Conservation (phyloP, 2,113 vertebrate species). For the Nipponia nippon region DNA sequence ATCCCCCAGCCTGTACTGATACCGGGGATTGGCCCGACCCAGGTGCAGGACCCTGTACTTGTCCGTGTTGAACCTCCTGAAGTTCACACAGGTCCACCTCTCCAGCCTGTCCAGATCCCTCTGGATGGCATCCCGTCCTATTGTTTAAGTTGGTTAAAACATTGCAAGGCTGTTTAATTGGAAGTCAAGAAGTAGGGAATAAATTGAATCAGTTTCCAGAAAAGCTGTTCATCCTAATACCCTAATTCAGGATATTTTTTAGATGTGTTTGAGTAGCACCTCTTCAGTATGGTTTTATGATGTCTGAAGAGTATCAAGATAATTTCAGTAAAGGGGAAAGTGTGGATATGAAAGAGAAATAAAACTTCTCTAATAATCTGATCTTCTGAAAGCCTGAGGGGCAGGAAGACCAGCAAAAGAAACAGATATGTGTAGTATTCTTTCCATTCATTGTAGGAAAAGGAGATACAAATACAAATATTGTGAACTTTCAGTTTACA, state of each 20-base stretch:
- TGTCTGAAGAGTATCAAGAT: neutral
- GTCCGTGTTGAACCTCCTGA: too few relatives aligned
- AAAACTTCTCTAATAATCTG: neutral
- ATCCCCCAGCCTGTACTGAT: too few relatives aligned
- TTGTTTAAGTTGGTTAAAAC: neutral
- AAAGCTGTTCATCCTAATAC: neutral
- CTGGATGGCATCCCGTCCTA: too few relatives aligned
- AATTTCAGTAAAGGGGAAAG: neutral
- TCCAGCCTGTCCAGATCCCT: too few relatives aligned
- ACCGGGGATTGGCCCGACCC: too few relatives aligned
- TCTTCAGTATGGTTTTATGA: neutral
- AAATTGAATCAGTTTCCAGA: neutral
- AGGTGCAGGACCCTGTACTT: too few relatives aligned
- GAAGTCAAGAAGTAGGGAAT: neutral
- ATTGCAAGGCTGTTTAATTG: neutral
- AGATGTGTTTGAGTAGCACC: neutral
- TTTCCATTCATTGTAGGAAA: neutral
- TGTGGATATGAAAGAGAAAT: neutral
- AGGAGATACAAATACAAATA: neutral
- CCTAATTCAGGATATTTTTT: neutral
- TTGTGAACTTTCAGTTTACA: neutral
- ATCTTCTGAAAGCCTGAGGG: neutral
- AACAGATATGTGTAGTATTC: neutral
- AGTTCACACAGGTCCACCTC: too few relatives aligned
- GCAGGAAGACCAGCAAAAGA: neutral